Conservation (phyloP, 1,140 invertebrate species). For the Metopolophium dirhodum region DNA sequence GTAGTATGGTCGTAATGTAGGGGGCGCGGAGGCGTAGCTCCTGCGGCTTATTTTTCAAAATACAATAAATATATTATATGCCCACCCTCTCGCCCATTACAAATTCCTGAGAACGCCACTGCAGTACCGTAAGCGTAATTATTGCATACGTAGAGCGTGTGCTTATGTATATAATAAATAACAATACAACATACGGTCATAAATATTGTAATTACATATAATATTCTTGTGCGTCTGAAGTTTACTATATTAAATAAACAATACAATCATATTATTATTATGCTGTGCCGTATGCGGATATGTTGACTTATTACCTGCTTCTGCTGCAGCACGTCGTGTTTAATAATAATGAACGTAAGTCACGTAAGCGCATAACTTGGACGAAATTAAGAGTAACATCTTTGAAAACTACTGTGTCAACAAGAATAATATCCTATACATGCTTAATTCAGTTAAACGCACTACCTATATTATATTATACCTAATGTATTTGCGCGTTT, state of each 20-base stretch:
- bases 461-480: no score
- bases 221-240: background rate
- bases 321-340: background rate
- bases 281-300: background rate
- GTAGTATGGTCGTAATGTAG: background rate
- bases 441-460: background rate
- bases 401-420: constrained; percentile 18
- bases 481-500: background rate
- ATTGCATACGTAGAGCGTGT: background rate
- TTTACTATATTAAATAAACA: background rate
- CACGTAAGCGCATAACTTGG: background rate
- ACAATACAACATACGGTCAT: background rate
- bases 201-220: constrained; percentile 31
- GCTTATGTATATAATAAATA: background rate
- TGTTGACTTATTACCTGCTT: constrained; percentile 7
- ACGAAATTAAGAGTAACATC: constrained; percentile 32
- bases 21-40: no score
- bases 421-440: background rate
- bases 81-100: background rate
- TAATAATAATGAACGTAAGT: constrained; percentile 26
- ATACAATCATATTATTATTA: background rate
- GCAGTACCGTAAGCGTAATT: background rate
- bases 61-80: background rate
- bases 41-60: background rate
- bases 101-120: background rate